Conservation (phyloP, 2,888 invertebrate genomes). For the Drosophila ustulata region DNA sequence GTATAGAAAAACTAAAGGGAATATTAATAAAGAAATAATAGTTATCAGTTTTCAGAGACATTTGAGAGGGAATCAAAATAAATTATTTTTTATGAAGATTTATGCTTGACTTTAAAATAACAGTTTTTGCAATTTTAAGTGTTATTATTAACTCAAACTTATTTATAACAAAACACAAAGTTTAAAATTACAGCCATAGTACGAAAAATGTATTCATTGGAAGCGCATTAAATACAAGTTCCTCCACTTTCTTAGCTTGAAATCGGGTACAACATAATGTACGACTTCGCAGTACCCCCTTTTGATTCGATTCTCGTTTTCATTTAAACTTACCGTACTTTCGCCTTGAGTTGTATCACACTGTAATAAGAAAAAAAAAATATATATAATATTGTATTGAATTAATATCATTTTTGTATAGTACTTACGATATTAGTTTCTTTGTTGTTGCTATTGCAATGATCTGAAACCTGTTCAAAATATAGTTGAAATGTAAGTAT, state of each 20-base stretch:
- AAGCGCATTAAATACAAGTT: no score
- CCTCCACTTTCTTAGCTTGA: neutral
- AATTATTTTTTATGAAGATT: no score
- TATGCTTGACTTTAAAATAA: no score
- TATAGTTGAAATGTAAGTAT: conserved; percentile 72
- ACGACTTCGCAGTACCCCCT: neutral
- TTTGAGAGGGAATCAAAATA: no score
- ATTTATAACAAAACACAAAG: no score
- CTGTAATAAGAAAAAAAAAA: conserved; percentile 88
- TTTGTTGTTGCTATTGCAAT: conserved; percentile 96
- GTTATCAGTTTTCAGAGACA: no score
- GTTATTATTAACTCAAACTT: no score
- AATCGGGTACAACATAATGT: neutral
- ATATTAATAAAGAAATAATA: no score
- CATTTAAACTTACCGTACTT: conserved; percentile 90
- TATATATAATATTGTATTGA: conserved; percentile 2
- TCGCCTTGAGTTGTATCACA: conserved; percentile 97
- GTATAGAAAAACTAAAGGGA: no score
- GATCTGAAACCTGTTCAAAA: conserved; percentile 92
- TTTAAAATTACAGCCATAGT: no score
- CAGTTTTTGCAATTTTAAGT: no score
- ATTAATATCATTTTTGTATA: neutral
- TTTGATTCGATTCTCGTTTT: neutral
- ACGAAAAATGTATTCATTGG: no score
- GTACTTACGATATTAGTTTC: conserved; percentile 95